phyloP scores from a whole-genome alignment of 2,888 invertebrate species.

The Nebria salina region DNA sequence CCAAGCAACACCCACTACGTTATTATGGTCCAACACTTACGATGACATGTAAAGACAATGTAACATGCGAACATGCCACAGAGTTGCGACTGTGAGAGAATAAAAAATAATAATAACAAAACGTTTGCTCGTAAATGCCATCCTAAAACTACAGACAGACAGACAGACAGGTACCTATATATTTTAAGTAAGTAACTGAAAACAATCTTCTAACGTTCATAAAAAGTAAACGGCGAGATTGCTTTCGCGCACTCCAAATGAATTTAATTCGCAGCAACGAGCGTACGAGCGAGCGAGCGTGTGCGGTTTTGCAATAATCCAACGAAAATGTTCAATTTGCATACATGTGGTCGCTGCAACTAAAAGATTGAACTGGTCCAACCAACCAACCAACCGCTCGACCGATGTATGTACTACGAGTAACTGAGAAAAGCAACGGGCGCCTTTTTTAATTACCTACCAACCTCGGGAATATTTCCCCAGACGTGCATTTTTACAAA shows the following conservation, averaged over 20 bases:
- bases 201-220: conserved; percentile 8
- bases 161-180: neutral
- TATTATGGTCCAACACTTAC: neutral
- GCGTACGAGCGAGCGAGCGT: conserved; percentile 18
- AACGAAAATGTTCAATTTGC: conserved; percentile 15
- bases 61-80: conserved; percentile 2
- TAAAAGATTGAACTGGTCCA: conserved; percentile 12
- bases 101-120: neutral
- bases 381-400: conserved; percentile 21
- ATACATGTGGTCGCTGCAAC: neutral
- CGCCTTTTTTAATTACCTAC: conserved; percentile 59
- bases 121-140: conserved; percentile 29
- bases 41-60: neutral
- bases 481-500: conserved; percentile 58
- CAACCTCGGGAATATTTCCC: conserved; percentile 56
- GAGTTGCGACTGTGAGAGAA: conserved; percentile 20
- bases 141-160: neutral
- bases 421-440: conserved; percentile 50
- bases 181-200: conserved; percentile 16
- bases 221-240: conserved; percentile 23
- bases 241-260: conserved; percentile 52
- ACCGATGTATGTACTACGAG: conserved; percentile 25
- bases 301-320: conserved; percentile 46
- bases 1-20: neutral
- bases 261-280: conserved; percentile 45